These are phyloP conservation scores for Torymus aiolomorphi DNA, from an alignment of 2,888 invertebrate genomes.

Conservation along the genomic window DNA sequence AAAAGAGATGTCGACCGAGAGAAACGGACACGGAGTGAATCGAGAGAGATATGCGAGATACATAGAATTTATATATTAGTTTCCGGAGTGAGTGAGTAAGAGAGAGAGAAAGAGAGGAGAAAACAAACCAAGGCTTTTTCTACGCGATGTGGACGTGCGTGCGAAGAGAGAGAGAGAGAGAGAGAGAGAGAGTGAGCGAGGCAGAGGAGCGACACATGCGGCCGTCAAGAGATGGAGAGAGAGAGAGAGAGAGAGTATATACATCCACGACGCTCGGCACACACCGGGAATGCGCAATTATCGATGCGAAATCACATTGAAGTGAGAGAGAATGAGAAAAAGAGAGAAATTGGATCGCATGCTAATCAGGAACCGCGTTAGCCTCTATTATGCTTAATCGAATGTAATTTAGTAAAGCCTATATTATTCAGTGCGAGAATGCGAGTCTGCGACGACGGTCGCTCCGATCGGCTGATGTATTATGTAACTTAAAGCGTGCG, in stretches of 20 bases:
- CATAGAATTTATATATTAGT: slow-evolving; percentile 48
- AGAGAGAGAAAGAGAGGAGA: too few species aligned
- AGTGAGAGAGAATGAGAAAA: not conserved
- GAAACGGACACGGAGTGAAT: slow-evolving; percentile 42
- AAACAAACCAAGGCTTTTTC: slow-evolving; percentile 49
- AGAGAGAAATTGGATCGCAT: slow-evolving; percentile 70
- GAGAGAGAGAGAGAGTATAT: not conserved
- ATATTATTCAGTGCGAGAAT: slow-evolving; percentile 62
- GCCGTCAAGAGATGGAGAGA: slow-evolving; percentile 14
- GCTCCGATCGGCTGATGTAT: slow-evolving; percentile 41
- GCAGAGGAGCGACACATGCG: slow-evolving; percentile 11
- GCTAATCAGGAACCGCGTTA: slow-evolving; percentile 76
- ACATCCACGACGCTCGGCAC: not conserved
- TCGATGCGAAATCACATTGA: not conserved
- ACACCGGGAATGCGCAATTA: slow-evolving; percentile 69
- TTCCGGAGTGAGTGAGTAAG: slow-evolving; percentile 3
- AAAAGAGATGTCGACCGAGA: slow-evolving; percentile 53
- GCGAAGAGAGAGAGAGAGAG: slow-evolving; percentile 39
- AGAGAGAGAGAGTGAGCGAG: too few species aligned
- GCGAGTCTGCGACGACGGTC: slow-evolving; percentile 17
- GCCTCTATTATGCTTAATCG: slow-evolving; percentile 75
- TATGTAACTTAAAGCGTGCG: slow-evolving; percentile 37
- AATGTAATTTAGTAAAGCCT: slow-evolving; percentile 71
- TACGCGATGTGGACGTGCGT: slow-evolving; percentile 36
- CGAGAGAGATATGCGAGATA: slow-evolving; percentile 27